Conservation (phyloP, 2,888 invertebrate species). For the Sphecodes monilicornis region DNA sequence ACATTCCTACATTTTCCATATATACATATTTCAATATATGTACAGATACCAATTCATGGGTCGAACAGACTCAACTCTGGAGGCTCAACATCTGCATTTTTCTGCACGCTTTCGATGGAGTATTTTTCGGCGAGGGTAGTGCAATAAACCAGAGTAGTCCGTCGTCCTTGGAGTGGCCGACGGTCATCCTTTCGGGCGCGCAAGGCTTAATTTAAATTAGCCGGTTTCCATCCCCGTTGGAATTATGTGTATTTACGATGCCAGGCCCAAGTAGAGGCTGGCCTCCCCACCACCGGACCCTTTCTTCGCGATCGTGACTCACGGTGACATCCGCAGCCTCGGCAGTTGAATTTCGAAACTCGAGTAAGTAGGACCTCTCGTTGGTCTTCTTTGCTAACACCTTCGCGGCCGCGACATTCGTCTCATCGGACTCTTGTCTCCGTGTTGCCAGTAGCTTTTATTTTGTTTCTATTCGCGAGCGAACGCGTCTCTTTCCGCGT, state of each 20-base stretch:
- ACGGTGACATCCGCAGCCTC: conserved; percentile 32
- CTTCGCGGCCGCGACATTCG: not conserved
- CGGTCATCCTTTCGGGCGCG: not conserved
- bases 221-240: not conserved
- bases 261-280: conserved; percentile 31
- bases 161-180: not conserved
- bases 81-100: too few species aligned
- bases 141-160: not conserved
- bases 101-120: too few species aligned
- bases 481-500: not conserved
- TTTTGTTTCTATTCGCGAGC: not conserved
- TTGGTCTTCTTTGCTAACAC: not conserved
- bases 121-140: too few species aligned
- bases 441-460: not conserved
- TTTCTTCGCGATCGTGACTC: conserved; percentile 37
- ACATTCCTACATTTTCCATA: too few species aligned
- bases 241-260: not conserved
- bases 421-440: not conserved
- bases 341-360: conserved; percentile 57
- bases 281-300: conserved; percentile 54
- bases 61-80: too few species aligned
- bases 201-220: conserved; percentile 14
- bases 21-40: too few species aligned
- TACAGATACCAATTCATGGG: too few species aligned
- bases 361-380: not conserved